Percentiles rank a stretch among this genome's conserved stretches.
Conservation (phyloP, 1,140 invertebrate species). For the Drosophila bifasciata region DNA sequence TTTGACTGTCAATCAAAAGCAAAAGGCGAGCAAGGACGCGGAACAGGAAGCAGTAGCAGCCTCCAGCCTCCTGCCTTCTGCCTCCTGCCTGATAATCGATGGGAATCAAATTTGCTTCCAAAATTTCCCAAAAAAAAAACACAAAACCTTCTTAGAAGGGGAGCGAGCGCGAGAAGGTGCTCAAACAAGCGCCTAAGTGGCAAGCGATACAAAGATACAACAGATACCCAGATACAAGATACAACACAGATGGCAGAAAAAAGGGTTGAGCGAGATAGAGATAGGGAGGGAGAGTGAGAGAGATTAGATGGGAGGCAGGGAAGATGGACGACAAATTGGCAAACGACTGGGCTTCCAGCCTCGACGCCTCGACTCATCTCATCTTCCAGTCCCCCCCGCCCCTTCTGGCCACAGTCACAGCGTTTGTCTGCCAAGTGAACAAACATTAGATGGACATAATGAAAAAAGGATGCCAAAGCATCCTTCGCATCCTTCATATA, state of each 20-base stretch:
- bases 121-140: not conserved
- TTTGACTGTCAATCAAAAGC: slow-evolving; percentile 80
- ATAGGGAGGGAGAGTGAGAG: slow-evolving; percentile 12
- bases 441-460: slow-evolving; percentile 58
- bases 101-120: slow-evolving; percentile 76
- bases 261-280: slow-evolving; percentile 33
- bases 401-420: not conserved
- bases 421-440: slow-evolving; percentile 54
- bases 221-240: slow-evolving; percentile 14
- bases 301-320: slow-evolving; percentile 50
- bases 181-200: slow-evolving; percentile 13
- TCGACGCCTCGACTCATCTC: no score
- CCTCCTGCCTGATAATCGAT: slow-evolving; percentile 70
- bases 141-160: no score
- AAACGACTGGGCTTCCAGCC: slow-evolving; percentile 24
- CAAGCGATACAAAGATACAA: slow-evolving; percentile 43
- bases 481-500: slow-evolving; percentile 44
- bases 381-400: slow-evolving; percentile 3
- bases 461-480: slow-evolving; percentile 29
- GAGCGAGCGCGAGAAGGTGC: not conserved
- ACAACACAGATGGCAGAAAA: slow-evolving; percentile 25
- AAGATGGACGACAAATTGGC: slow-evolving; percentile 67
- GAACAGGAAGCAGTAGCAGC: slow-evolving; percentile 2
- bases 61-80: slow-evolving; percentile 12
- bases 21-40: slow-evolving; percentile 17